phyloP scores from a whole-genome alignment of 2,113 vertebrate genomes.

The Gymnocephalus cernua region DNA sequence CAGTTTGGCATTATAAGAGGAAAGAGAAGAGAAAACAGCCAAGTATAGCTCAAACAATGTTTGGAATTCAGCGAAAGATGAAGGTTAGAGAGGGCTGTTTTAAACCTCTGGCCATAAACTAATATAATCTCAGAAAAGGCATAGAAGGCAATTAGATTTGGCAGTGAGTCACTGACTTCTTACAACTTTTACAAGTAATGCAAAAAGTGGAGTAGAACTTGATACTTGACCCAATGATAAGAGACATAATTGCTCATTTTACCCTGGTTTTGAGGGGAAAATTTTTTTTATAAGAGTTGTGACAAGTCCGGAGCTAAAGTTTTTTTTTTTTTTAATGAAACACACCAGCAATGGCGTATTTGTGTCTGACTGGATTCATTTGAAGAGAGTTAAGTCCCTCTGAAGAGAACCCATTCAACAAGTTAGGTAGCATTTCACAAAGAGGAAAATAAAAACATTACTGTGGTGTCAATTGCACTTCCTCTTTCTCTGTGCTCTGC shows the following conservation, averaged over 20 bases:
- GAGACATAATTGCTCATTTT: neutral
- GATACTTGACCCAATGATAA: neutral
- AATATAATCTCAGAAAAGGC: neutral
- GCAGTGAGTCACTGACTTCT: neutral
- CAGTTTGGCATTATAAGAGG: neutral
- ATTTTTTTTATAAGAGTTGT: neutral
- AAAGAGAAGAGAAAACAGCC: neutral
- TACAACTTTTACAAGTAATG: neutral
- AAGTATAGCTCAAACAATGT: neutral
- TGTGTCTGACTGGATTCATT: neutral
- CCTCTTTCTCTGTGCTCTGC: slow-evolving; percentile 57
- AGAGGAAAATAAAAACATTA: slow-evolving; percentile 13
- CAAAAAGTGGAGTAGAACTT: neutral
- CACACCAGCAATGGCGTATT: slow-evolving; percentile 3
- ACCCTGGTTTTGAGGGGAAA: neutral
- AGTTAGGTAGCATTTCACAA: neutral
- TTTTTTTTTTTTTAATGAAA: neutral
- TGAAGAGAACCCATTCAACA: neutral
- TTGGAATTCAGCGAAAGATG: neutral
- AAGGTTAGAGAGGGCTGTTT: neutral
- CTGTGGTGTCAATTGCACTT: slow-evolving; percentile 54
- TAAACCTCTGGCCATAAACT: neutral
- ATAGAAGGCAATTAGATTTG: neutral
- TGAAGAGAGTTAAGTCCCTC: neutral
- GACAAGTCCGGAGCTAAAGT: neutral